These are phyloP conservation scores for Cyclargus thomasi DNA, from an alignment of 1,140 invertebrate species.

Conservation along the genomic window DNA sequence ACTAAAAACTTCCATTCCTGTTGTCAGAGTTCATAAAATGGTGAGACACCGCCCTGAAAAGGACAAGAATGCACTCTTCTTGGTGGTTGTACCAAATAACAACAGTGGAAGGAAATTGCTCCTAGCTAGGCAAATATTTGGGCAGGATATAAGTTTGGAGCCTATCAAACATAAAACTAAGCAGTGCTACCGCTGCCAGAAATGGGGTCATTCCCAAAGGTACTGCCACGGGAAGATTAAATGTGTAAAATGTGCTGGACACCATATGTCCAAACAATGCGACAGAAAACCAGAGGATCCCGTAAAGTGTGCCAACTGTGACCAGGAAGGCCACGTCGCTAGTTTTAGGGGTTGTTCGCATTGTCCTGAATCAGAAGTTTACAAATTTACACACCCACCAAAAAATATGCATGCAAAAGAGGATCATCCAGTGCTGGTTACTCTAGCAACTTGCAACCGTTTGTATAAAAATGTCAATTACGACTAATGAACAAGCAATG, in stretches of 20 bases:
- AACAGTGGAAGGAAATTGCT: neutral
- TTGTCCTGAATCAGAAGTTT: neutral
- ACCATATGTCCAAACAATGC: neutral
- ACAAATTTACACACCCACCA: neutral
- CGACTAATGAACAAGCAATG: neutral
- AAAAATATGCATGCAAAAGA: neutral
- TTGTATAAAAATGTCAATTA: neutral
- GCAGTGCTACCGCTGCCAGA: slow-evolving; percentile 2
- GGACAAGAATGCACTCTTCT: neutral
- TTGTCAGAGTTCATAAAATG: neutral
- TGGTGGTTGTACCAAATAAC: neutral
- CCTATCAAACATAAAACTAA: neutral
- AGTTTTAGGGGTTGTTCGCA: neutral
- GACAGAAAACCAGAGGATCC: neutral
- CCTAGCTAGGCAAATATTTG: neutral
- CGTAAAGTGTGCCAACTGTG: neutral
- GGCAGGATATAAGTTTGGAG: neutral
- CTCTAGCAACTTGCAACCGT: neutral
- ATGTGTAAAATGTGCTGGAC: neutral
- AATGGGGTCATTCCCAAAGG: neutral
- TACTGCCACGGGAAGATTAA: neutral
- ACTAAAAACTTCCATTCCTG: neutral
- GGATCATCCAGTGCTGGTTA: neutral
- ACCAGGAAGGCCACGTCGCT: neutral
- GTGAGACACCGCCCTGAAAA: neutral